Evolutionary conservation across 2,888 invertebrate genomes (phyloP).

Genomic region (Neoascia interrupta): DNA sequence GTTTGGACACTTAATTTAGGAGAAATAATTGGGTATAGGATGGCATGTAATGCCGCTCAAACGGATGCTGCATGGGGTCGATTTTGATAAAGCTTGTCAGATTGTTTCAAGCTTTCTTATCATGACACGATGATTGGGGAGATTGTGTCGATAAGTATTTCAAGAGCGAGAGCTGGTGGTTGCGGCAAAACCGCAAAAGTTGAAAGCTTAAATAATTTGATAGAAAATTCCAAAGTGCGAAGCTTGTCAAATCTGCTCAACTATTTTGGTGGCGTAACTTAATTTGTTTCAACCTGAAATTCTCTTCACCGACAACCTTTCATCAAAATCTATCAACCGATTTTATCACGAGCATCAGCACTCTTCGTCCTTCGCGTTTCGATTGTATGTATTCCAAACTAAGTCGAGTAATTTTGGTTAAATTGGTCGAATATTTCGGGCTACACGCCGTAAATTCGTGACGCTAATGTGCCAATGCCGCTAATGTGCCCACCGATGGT

Average conservation of each 20-base stretch:
- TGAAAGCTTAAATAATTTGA: background rate
- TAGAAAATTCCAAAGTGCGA: background rate
- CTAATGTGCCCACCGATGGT: conserved; percentile 37
- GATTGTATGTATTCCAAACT: background rate
- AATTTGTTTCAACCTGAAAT: too few species aligned
- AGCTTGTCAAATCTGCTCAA: background rate
- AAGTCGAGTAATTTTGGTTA: conserved; percentile 8
- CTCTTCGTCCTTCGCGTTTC: too few species aligned
- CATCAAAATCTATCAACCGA: too few species aligned
- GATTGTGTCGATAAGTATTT: background rate
- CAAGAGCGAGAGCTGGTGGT: background rate
- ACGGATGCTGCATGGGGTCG: conserved; percentile 16
- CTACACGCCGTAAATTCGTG: conserved; percentile 13
- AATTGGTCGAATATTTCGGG: conserved; percentile 22
- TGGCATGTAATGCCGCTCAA: conserved; percentile 14
- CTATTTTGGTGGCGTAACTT: background rate
- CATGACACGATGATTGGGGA: background rate
- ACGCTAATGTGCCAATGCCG: background rate
- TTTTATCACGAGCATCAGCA: too few species aligned
- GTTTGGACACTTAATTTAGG: conserved; percentile 32
- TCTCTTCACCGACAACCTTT: too few species aligned
- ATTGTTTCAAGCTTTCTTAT: background rate
- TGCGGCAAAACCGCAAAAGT: background rate
- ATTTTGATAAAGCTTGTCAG: conserved; percentile 4
- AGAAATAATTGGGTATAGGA: conserved; percentile 35